A percentile compares a stretch with the other conserved stretches of the same genome.
Conservation (phyloP, 1,140 invertebrate species). For the Ips nitidus region DNA sequence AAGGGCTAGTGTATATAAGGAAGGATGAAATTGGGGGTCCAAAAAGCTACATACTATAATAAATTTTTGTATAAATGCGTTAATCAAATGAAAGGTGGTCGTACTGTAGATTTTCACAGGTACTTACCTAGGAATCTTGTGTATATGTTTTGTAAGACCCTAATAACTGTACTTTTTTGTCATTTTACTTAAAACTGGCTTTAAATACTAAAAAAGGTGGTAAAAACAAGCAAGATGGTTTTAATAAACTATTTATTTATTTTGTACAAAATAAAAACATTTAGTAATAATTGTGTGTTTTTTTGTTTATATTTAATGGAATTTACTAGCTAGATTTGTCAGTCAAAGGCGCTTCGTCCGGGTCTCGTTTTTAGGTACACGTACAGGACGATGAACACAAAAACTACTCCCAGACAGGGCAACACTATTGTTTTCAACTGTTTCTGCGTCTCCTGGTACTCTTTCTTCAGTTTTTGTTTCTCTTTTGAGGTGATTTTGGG, state of each 20-base stretch:
- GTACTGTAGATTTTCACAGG: slow-evolving; percentile 23
- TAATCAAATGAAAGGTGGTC: slow-evolving; percentile 10
- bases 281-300: slow-evolving; percentile 18
- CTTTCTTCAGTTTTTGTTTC: slow-evolving; percentile 78
- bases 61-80: too few relatives aligned
- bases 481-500: slow-evolving; percentile 82
- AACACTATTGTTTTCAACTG: slow-evolving; percentile 74
- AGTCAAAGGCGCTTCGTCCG: slow-evolving; percentile 37
- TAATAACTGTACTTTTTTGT: background rate
- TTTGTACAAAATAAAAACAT: slow-evolving; percentile 38
- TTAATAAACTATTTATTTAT: slow-evolving; percentile 38
- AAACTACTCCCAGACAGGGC: slow-evolving; percentile 68
- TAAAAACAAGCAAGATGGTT: slow-evolving; percentile 17
- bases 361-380: slow-evolving; percentile 78
- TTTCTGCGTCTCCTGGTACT: slow-evolving; percentile 76
- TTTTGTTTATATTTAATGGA: slow-evolving; percentile 10
- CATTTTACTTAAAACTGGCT: background rate
- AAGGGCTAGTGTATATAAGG: background rate
- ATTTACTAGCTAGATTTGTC: slow-evolving; percentile 6
- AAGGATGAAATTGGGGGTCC: background rate
- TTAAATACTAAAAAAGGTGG: too few relatives aligned
- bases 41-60: background rate
- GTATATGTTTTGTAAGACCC: slow-evolving; percentile 41
- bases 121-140: slow-evolving; percentile 27
- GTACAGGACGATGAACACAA: slow-evolving; percentile 72